Conservation (phyloP, 2,888 invertebrate species). For the Hydrotaea cyrtoneurina region DNA sequence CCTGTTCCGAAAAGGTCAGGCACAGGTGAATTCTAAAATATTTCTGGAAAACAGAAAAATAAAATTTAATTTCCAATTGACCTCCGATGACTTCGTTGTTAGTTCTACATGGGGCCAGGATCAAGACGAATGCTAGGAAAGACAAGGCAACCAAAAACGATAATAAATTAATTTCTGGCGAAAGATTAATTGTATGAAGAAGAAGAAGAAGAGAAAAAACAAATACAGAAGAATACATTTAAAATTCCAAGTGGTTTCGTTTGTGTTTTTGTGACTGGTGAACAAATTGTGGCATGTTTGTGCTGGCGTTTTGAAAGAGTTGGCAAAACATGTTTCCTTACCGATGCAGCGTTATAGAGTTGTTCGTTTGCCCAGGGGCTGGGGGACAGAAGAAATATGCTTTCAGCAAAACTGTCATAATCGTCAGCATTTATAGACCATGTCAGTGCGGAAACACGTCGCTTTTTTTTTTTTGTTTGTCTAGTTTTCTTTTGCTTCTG, state of each 20-base stretch:
- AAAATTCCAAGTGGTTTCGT: slow-evolving; percentile 7
- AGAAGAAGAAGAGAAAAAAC: too few species aligned
- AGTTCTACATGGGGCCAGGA: background rate
- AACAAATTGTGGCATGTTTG: slow-evolving; percentile 53
- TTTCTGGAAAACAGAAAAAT: background rate
- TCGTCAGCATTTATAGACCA: slow-evolving; percentile 62
- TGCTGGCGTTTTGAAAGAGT: background rate
- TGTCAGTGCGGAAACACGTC: background rate
- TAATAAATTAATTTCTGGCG: slow-evolving; percentile 54
- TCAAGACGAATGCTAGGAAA: background rate
- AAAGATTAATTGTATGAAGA: slow-evolving; percentile 54
- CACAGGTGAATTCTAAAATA: slow-evolving; percentile 32
- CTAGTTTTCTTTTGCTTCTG: background rate
- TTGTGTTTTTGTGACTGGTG: background rate
- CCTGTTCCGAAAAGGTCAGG: slow-evolving; percentile 23
- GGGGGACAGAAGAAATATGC: slow-evolving; percentile 50
- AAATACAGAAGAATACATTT: background rate
- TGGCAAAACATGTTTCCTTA: slow-evolving; percentile 6
- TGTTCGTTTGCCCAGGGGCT: slow-evolving; percentile 33
- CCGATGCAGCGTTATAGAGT: slow-evolving; percentile 50
- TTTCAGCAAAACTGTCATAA: slow-evolving; percentile 64
- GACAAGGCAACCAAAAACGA: background rate
- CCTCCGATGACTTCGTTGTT: background rate
- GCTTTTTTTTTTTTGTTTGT: background rate
- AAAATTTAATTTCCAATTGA: slow-evolving; percentile 29